Percentiles rank a stretch among this genome's conserved stretches.
Conservation (phyloP, 2,888 invertebrate genomes). For the Latrodectus hesperus region DNA sequence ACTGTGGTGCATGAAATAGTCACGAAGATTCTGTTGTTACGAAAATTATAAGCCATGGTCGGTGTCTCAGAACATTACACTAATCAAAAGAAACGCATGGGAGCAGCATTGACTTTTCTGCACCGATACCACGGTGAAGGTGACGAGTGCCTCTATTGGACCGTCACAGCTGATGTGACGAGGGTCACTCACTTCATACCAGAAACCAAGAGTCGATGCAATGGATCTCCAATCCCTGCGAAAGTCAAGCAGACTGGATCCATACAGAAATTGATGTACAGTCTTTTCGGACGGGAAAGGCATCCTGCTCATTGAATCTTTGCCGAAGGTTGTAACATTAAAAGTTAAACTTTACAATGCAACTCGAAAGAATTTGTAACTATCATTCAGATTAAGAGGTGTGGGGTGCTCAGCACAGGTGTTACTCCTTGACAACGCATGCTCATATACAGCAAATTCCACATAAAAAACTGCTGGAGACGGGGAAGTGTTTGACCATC, state of each 20-base stretch:
- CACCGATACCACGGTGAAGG: not conserved
- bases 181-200: too few relatives aligned
- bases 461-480: not conserved
- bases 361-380: not conserved
- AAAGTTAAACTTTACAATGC: not conserved
- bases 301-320: conserved; percentile 5
- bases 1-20: not conserved
- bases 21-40: not conserved
- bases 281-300: not conserved
- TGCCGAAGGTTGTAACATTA: too few relatives aligned
- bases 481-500: not conserved
- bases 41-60: not conserved
- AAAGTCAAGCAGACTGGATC: too few relatives aligned
- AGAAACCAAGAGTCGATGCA: not conserved
- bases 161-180: not conserved
- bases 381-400: not conserved
- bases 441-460: not conserved
- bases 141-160: not conserved
- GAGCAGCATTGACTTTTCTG: not conserved
- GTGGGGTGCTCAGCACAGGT: not conserved
- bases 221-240: not conserved
- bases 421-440: not conserved
- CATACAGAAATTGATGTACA: too few relatives aligned
- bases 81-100: not conserved
- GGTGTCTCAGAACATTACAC: not conserved